Evolutionary conservation across 1,140 invertebrate genomes (phyloP).

Genomic region (Lepidotrigona ventralis): DNA sequence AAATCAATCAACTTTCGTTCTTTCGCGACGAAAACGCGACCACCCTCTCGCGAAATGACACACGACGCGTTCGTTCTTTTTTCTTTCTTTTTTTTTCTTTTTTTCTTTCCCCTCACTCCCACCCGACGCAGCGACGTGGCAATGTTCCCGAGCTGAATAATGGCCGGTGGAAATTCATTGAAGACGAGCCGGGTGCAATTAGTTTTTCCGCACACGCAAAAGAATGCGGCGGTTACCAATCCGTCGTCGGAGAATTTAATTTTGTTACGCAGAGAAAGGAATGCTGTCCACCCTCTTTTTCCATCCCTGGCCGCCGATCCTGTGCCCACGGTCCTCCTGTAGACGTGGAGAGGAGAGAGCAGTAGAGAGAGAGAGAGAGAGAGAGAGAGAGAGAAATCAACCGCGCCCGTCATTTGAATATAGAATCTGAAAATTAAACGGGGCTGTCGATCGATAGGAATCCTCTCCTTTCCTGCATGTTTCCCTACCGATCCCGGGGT

Average conservation of each 20-base stretch:
- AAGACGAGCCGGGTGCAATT: slow-evolving; percentile 51
- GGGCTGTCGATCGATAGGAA: background rate
- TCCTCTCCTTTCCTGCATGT: background rate
- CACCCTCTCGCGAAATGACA: slow-evolving; percentile 17
- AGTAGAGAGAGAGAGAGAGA: background rate
- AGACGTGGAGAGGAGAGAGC: background rate
- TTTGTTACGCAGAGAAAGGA: slow-evolving; percentile 52
- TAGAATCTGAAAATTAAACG: slow-evolving; percentile 44
- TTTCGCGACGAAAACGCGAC: background rate
- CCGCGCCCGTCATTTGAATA: slow-evolving; percentile 5
- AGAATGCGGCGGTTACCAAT: slow-evolving; percentile 57
- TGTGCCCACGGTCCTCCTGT: background rate
- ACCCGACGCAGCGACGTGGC: background rate
- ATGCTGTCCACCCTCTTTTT: slow-evolving; percentile 10
- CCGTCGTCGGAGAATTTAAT: slow-evolving; percentile 58
- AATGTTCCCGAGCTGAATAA: slow-evolving; percentile 34
- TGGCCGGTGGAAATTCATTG: slow-evolving; percentile 48
- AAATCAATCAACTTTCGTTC: slow-evolving; percentile 25
- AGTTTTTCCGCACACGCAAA: slow-evolving; percentile 40
- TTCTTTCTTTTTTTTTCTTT: background rate
- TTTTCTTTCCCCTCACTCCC: no score
- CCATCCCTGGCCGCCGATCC: background rate
- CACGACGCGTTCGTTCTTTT: slow-evolving; percentile 7
- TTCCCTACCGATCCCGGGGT: background rate
- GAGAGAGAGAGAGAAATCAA: background rate